Percentiles rank a stretch among this genome's conserved stretches.
phyloP scores from a whole-genome alignment of 1,140 invertebrate genomes.

The Parapsyche elsis region DNA sequence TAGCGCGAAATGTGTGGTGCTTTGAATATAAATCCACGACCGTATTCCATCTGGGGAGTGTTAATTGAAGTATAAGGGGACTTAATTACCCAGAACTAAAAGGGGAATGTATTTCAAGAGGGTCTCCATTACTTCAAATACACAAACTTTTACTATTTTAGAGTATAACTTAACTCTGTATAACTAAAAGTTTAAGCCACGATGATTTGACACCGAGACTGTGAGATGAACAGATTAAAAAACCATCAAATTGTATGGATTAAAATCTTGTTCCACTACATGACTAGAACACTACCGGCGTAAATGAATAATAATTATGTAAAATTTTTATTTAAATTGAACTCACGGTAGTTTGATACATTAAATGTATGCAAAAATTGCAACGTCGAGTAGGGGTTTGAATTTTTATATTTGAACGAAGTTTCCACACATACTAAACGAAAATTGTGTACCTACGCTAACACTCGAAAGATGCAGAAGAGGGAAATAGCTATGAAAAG shows the following conservation, averaged over 20 bases:
- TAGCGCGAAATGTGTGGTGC: neutral
- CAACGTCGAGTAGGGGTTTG: too few relatives aligned
- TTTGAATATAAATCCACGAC: neutral
- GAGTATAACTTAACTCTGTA: neutral
- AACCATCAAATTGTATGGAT: too few relatives aligned
- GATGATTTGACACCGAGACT: too few relatives aligned
- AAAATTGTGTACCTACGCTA: too few relatives aligned
- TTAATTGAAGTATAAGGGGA: slow-evolving; percentile 26
- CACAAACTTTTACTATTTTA: neutral
- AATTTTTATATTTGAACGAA: too few relatives aligned
- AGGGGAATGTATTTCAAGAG: slow-evolving; percentile 24
- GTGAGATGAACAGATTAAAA: too few relatives aligned
- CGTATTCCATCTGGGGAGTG: neutral
- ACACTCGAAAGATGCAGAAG: neutral
- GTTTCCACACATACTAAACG: too few relatives aligned
- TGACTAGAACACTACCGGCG: neutral
- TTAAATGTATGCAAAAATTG: too few relatives aligned
- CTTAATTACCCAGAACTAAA: neutral
- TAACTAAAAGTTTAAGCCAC: neutral
- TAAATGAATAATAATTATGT: neutral
- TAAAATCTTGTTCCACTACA: too few relatives aligned
- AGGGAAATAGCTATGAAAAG: neutral
- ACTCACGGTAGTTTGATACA: neutral
- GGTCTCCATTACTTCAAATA: neutral
- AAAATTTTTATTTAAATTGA: neutral